phyloP scores from a whole-genome alignment of 2,888 invertebrate genomes.

The Heterodera filipjevi region DNA sequence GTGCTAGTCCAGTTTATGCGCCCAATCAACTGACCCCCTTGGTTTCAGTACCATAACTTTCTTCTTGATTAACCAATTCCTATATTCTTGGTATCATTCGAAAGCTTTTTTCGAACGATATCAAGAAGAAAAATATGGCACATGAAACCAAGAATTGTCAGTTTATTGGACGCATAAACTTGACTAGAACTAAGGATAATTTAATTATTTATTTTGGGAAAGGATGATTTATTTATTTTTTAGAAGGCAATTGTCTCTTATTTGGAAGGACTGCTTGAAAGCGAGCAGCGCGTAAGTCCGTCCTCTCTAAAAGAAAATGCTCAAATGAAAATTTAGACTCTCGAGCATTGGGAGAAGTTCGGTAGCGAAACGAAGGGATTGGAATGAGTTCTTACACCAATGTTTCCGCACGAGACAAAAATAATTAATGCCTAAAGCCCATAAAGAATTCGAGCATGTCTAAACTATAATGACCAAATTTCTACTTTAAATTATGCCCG shows the following conservation, averaged over 20 bases:
- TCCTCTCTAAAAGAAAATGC: background rate
- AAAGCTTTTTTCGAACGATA: too few relatives aligned
- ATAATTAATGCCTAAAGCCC: background rate
- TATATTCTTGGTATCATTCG: too few relatives aligned
- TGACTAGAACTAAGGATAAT: too few relatives aligned
- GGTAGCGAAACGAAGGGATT: constrained; percentile 79
- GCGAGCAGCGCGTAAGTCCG: constrained; percentile 41
- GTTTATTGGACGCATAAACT: too few relatives aligned
- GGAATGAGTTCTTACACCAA: background rate
- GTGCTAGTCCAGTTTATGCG: too few relatives aligned
- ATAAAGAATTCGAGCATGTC: background rate
- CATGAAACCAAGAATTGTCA: too few relatives aligned
- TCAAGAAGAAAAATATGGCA: too few relatives aligned
- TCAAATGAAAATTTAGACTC: constrained; percentile 73
- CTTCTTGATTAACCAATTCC: too few relatives aligned
- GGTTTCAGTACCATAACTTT: too few relatives aligned
- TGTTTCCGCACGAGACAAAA: background rate
- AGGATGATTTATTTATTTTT: background rate
- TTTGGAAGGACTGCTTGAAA: constrained; percentile 81
- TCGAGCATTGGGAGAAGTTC: constrained; percentile 94
- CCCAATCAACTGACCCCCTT: too few relatives aligned
- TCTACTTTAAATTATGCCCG: background rate
- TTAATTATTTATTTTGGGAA: background rate
- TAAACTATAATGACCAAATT: background rate
- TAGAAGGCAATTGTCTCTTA: constrained; percentile 81